phyloP scores from a whole-genome alignment of 2,113 vertebrate species.

The Platichthys stellatus region DNA sequence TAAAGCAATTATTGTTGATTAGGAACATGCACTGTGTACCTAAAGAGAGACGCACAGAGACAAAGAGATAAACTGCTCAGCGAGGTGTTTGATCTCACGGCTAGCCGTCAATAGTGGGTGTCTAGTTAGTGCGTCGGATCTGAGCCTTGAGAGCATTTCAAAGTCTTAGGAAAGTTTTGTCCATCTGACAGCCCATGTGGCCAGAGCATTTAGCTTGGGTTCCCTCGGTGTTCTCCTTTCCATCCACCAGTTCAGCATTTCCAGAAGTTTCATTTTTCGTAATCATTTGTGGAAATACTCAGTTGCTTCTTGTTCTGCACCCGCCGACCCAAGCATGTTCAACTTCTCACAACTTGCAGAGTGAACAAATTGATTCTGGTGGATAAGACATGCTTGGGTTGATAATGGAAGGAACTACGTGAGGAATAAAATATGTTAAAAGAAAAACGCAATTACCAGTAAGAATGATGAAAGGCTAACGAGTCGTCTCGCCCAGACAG shows the following conservation, averaged over 20 bases:
- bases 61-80: conserved; percentile 52
- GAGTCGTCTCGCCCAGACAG: not conserved
- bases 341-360: too few species aligned
- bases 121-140: conserved; percentile 20
- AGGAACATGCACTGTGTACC: conserved; percentile 57
- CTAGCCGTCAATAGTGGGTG: conserved; percentile 25
- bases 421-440: not conserved
- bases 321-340: too few species aligned
- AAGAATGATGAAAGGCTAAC: not conserved
- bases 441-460: not conserved
- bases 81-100: conserved; percentile 46
- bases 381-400: not conserved
- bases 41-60: conserved; percentile 38
- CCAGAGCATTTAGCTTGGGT: conserved; percentile 17
- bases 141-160: not conserved
- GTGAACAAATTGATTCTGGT: not conserved
- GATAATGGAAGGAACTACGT: not conserved
- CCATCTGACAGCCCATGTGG: conserved; percentile 31
- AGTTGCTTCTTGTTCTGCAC: not conserved
- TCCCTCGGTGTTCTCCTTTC: not conserved
- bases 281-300: too few species aligned
- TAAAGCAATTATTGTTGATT: conserved; percentile 74
- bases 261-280: not conserved
- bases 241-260: not conserved
- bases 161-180: conserved; percentile 41